These are phyloP conservation scores for Falco cherrug DNA, from an alignment of 2,797 vertebrate species.

Conservation along the genomic window DNA sequence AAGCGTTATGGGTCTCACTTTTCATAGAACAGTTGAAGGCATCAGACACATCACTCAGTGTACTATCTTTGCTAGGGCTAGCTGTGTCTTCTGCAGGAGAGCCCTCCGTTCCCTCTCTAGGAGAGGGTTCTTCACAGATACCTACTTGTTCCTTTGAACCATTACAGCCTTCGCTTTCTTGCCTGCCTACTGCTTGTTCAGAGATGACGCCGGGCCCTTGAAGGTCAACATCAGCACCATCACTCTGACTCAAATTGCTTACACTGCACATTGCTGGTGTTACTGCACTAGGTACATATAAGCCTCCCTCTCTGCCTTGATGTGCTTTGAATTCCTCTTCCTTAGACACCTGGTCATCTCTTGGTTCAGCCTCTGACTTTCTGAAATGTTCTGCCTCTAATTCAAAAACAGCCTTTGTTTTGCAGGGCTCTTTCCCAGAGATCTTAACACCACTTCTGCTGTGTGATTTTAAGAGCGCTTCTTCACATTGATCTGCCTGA, in stretches of 20 bases:
- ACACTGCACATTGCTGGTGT: not conserved
- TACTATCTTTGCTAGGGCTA: not conserved
- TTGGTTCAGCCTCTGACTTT: not conserved
- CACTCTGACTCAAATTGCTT: not conserved
- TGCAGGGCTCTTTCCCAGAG: not conserved
- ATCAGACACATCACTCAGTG: not conserved
- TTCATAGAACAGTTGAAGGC: constrained; percentile 13
- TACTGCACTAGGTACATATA: not conserved
- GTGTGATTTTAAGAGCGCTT: not conserved
- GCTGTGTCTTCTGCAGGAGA: not conserved
- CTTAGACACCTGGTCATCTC: not conserved
- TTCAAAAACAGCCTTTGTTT: not conserved
- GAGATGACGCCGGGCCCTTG: not conserved
- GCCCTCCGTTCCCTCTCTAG: not conserved
- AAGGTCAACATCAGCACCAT: not conserved
- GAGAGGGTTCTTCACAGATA: constrained; percentile 41
- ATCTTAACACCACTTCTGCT: not conserved
- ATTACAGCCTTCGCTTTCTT: not conserved
- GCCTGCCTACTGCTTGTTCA: not conserved
- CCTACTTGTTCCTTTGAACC: not conserved
- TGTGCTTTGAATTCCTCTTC: not conserved
- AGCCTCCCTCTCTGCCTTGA: not conserved
- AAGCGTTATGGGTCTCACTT: constrained; percentile 21
- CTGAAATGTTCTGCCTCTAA: not conserved
- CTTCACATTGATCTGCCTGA: not conserved